Evolutionary conservation across 2,888 invertebrate genomes (phyloP).

Genomic region (Strigamia maritima): DNA sequence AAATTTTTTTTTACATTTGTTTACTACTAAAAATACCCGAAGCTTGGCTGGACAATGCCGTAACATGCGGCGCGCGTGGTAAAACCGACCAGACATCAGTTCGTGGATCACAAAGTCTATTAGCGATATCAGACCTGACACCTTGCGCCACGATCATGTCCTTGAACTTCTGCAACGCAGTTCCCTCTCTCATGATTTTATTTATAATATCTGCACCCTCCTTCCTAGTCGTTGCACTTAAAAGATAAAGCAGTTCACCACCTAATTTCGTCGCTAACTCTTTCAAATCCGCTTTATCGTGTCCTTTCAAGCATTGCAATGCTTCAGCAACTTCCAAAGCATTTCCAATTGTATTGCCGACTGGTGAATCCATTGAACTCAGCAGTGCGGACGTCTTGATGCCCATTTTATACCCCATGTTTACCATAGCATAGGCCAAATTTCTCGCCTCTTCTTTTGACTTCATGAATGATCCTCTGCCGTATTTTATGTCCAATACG

Average conservation of each 20-base stretch:
- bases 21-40: too few species aligned
- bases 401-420: slow-evolving; percentile 52
- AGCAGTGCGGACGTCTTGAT: slow-evolving; percentile 55
- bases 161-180: slow-evolving; percentile 52
- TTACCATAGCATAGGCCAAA: slow-evolving; percentile 55
- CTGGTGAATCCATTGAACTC: slow-evolving; percentile 57
- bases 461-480: slow-evolving; percentile 53
- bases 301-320: slow-evolving; percentile 54
- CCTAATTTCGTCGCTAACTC: slow-evolving; percentile 55
- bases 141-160: slow-evolving; percentile 50
- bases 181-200: slow-evolving; percentile 51
- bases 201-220: slow-evolving; percentile 51
- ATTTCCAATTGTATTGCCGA: slow-evolving; percentile 57
- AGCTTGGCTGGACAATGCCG: slow-evolving; percentile 42
- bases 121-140: slow-evolving; percentile 48
- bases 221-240: slow-evolving; percentile 47
- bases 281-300: slow-evolving; percentile 54
- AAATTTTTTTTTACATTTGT: too few species aligned
- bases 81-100: slow-evolving; percentile 48
- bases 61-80: slow-evolving; percentile 44
- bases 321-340: slow-evolving; percentile 58
- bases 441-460: slow-evolving; percentile 50
- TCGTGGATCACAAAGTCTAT: slow-evolving; percentile 48
- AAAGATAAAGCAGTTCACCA: slow-evolving; percentile 52
- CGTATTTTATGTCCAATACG: slow-evolving; percentile 59